Evolutionary conservation across 2,797 vertebrate genomes (phyloP), one percentile per base, ranked within the genome.

Genomic region (Poecilia picta): DNA sequence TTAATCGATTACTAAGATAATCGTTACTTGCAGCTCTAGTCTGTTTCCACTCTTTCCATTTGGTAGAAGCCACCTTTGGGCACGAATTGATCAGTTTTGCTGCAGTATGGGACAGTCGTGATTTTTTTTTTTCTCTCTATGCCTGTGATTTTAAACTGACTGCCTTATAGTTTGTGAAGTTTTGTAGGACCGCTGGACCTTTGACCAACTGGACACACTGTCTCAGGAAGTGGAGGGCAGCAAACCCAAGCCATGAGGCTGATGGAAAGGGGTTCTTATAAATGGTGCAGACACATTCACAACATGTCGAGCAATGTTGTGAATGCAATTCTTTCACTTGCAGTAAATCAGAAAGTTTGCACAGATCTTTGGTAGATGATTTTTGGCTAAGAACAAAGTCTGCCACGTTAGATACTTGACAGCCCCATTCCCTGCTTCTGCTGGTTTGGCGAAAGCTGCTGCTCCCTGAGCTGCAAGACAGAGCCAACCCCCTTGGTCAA

Each of bases 131-230:
- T 43, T n/a, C 12, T 90, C 93, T 93, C 89, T 92, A 90, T 95
- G 91, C 89, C 79, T 95, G 93, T 95, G 91, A 90, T 93, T 94
- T 89, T 76, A 89, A 90, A 92, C 85, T 93, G 88, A 94, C 89
- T 95, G 80, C 96, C 96, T 97, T 96, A 94, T 95, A 97, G 97
- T 97, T 95, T 97, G 95, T 97, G 94, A 91, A 95, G 96, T 96
- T 95, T 96, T 96, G 95, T 97, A 98, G 98, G 98, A 97, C 97
- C 96, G 96, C 96, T 98, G 98, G 98, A 99, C 98, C 97, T 99
- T 99, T 99, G 98, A 97, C 98, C 98, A 99, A 98, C 97, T 97
- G 98, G 98, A 98, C 95, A 95, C 94, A 96, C 97, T 99, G 97
- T 98, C 96, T 97, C 95, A 96, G 96, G 95, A 95, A 81, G 96